These are phyloP conservation scores for Caenorhabditis sulstoni DNA, from an alignment of 2,888 invertebrate species.

Conservation along the genomic window DNA sequence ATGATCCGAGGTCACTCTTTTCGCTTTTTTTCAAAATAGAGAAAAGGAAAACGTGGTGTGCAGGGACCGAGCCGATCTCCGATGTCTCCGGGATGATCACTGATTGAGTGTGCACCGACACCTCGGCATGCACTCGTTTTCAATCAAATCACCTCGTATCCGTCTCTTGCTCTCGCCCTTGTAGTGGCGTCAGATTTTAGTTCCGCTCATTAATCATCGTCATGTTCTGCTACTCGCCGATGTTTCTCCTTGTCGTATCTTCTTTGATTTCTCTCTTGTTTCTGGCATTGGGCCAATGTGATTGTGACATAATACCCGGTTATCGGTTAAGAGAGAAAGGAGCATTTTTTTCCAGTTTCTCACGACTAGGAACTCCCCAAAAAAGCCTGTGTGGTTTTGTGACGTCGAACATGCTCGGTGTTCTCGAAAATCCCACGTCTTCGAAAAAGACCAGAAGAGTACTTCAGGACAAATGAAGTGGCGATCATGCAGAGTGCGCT, in stretches of 20 bases:
- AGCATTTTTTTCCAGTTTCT: not conserved
- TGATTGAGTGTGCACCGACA: constrained; percentile 31
- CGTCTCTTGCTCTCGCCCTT: constrained; percentile 4
- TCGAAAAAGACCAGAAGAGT: too few relatives aligned
- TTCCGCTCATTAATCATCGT: constrained; percentile 56
- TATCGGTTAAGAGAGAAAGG: too few relatives aligned
- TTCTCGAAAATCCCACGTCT: too few relatives aligned
- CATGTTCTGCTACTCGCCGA: constrained; percentile 39
- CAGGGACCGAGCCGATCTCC: constrained; percentile 35
- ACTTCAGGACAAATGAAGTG: too few relatives aligned
- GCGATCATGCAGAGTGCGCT: too few relatives aligned
- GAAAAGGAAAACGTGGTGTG: constrained; percentile 2
- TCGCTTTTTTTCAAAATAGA: constrained; percentile 9
- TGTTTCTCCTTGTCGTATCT: constrained; percentile 1
- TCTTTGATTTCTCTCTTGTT: not conserved
- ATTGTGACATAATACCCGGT: not conserved
- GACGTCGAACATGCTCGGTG: too few relatives aligned
- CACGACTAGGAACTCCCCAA: not conserved
- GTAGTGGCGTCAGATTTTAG: constrained; percentile 33
- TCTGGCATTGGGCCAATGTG: constrained; percentile 28
- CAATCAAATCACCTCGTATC: constrained; percentile 41
- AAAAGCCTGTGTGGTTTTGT: not conserved
- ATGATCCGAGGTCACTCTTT: constrained; percentile 40
- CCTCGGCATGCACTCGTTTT: constrained; percentile 30
- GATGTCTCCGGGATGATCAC: constrained; percentile 46